Evolutionary conservation across 2,888 invertebrate species (phyloP).

Genomic region (Leucophora obtusa): DNA sequence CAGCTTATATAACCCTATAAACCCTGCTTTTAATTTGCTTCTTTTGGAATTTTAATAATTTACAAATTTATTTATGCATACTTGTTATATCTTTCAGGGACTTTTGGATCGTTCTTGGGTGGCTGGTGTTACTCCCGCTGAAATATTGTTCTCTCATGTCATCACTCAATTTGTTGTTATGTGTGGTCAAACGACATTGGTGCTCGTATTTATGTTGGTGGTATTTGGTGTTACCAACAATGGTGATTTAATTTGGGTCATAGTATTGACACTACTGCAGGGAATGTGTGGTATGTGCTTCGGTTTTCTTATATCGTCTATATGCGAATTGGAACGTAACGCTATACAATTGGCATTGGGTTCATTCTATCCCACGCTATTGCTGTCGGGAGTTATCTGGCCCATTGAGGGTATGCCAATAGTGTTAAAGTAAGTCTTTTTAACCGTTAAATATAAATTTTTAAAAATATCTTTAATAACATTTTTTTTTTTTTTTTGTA

Average conservation of each 20-base stretch:
- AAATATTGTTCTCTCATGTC: slow-evolving; percentile 95
- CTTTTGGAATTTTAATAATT: too few species aligned
- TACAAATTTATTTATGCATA: too few species aligned
- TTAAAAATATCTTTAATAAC: too few species aligned
- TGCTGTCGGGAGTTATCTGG: slow-evolving; percentile 97
- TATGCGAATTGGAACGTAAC: slow-evolving; percentile 94
- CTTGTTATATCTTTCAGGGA: slow-evolving; percentile 81
- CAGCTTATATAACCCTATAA: too few species aligned
- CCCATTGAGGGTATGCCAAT: slow-evolving; percentile 97
- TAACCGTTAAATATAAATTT: too few species aligned
- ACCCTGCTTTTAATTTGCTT: too few species aligned
- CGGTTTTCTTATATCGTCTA: slow-evolving; percentile 95
- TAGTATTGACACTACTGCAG: slow-evolving; percentile 91
- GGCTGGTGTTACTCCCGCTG: slow-evolving; percentile 93
- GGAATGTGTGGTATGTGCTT: slow-evolving; percentile 98
- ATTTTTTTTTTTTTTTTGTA: slow-evolving; percentile 60
- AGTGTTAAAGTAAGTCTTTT: slow-evolving; percentile 81
- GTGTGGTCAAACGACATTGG: slow-evolving; percentile 94
- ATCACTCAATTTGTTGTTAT: slow-evolving; percentile 96
- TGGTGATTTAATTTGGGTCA: slow-evolving; percentile 91
- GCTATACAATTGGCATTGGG: slow-evolving; percentile 95
- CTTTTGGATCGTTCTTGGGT: slow-evolving; percentile 95
- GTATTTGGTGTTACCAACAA: slow-evolving; percentile 94
- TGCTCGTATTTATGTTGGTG: slow-evolving; percentile 93
- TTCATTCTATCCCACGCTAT: slow-evolving; percentile 95